Conservation (phyloP, 2,113 vertebrate species). For the Furnarius figulus region DNA sequence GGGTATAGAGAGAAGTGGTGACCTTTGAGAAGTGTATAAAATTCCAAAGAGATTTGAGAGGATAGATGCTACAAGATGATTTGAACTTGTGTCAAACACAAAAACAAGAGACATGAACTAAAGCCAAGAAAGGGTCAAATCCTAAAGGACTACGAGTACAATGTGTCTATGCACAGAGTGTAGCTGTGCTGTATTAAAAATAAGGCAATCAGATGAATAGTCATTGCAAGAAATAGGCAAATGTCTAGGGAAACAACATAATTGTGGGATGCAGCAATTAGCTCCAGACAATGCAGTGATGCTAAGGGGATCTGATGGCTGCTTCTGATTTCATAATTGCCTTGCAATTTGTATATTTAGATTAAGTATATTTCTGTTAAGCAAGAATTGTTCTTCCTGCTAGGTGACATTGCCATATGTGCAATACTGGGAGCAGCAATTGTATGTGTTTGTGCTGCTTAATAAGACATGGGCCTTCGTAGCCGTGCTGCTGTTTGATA, state of each 20-base stretch:
- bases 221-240: not conserved
- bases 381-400: not conserved
- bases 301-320: slow-evolving; percentile 4
- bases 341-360: not conserved
- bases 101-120: slow-evolving; percentile 6
- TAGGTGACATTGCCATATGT: not conserved
- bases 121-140: slow-evolving; percentile 25
- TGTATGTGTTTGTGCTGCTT: not conserved
- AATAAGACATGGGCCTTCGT: not conserved
- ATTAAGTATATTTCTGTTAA: not conserved
- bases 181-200: not conserved
- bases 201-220: not conserved
- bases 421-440: not conserved
- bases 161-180: not conserved
- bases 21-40: not conserved
- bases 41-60: not conserved
- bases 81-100: slow-evolving; percentile 42
- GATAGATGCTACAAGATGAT: not conserved
- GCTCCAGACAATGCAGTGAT: not conserved
- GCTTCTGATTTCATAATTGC: slow-evolving; percentile 22
- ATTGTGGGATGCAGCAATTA: slow-evolving; percentile 16
- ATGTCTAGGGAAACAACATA: not conserved
- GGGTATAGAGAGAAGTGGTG: not conserved
- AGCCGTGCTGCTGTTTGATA: fast-evolving
- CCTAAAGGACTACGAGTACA: not conserved